phyloP scores from a whole-genome alignment of 2,113 vertebrate species.

The Anolis sagrei region DNA sequence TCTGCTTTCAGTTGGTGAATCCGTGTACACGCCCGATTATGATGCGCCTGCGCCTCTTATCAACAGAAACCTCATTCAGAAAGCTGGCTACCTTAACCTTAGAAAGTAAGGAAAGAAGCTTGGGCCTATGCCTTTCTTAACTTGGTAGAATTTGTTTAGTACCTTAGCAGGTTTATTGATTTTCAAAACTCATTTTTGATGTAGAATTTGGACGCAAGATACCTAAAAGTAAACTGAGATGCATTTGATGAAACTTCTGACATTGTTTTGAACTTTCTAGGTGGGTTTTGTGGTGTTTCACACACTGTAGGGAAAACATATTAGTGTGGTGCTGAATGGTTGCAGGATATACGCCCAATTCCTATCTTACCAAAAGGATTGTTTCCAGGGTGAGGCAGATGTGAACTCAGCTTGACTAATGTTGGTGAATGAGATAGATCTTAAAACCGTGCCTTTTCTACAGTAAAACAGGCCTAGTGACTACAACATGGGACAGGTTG shows the following conservation, averaged over 20 bases:
- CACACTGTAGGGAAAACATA: not conserved
- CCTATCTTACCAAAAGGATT: not conserved
- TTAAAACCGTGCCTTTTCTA: constrained; percentile 40
- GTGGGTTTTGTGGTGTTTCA: not conserved
- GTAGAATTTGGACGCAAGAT: not conserved
- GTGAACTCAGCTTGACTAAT: not conserved
- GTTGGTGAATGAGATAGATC: not conserved
- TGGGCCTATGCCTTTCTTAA: rapidly evolving
- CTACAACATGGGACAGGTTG: constrained; percentile 95
- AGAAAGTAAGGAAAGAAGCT: constrained; percentile 83
- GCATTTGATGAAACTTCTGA: not conserved
- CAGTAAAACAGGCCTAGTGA: constrained; percentile 97
- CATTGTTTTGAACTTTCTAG: not conserved
- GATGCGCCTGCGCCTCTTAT: constrained; percentile 79
- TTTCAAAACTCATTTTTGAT: not conserved
- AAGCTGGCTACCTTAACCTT: constrained; percentile 97
- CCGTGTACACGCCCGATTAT: constrained; percentile 90
- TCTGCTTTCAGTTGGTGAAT: constrained; percentile 88
- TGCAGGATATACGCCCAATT: not conserved
- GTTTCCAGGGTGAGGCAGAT: not conserved
- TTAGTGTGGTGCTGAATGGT: not conserved
- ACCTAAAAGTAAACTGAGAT: not conserved
- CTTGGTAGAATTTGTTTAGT: constrained; percentile 2
- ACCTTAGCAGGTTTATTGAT: not conserved
- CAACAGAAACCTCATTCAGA: constrained; percentile 95